A percentile compares a stretch with the other conserved stretches of the same genome.
Evolutionary conservation across 2,888 invertebrate species (phyloP).

Genomic region (Ferrisia virgata): DNA sequence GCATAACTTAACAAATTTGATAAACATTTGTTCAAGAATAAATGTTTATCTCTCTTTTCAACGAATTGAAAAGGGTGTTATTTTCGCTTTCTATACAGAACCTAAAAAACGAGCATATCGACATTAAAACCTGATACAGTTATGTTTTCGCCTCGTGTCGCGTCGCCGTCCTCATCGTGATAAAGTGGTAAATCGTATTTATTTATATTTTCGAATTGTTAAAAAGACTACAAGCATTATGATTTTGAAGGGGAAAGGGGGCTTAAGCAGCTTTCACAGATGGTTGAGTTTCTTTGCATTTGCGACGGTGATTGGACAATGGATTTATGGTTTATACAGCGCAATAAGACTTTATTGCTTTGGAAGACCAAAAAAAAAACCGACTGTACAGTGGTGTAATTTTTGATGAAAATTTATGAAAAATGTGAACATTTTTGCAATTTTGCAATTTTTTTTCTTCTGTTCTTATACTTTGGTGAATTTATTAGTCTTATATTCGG

Average conservation of each 20-base stretch:
- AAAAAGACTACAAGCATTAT: constrained; percentile 8
- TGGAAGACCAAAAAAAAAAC: not conserved
- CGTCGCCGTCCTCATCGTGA: too few relatives aligned
- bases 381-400: not conserved
- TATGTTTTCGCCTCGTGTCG: constrained; percentile 36
- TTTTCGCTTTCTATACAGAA: too few relatives aligned
- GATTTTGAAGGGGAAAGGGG: not conserved
- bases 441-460: too few relatives aligned
- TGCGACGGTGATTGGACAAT: constrained; percentile 32
- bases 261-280: constrained; percentile 37
- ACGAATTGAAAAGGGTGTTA: constrained; percentile 5
- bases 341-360: not conserved
- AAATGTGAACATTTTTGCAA: not conserved
- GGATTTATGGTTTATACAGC: not conserved
- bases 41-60: constrained; percentile 36
- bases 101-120: constrained; percentile 30
- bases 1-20: constrained; percentile 45
- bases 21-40: constrained; percentile 41
- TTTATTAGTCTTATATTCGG: too few relatives aligned
- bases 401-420: not conserved
- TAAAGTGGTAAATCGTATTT: constrained; percentile 36
- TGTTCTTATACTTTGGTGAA: too few relatives aligned
- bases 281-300: constrained; percentile 19
- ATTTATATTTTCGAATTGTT: constrained; percentile 36
- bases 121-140: constrained; percentile 37